Conservation (phyloP, 1,140 invertebrate species). For the Drosophila parabipectinata region DNA sequence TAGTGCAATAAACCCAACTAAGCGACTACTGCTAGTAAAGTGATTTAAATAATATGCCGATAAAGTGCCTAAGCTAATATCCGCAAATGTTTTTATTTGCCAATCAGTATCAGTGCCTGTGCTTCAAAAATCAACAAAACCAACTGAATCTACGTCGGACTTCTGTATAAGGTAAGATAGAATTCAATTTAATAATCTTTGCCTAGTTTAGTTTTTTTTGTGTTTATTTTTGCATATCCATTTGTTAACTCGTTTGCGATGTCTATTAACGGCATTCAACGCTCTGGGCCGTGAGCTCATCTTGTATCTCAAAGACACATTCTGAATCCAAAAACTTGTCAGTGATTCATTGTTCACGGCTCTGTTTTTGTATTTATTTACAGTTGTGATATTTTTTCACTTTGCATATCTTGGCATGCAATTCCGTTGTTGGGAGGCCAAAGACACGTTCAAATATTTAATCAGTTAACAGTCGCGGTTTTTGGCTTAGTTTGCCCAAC, state of each 20-base stretch:
- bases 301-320: conserved; percentile 33
- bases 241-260: conserved; percentile 57
- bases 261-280: conserved; percentile 60
- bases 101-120: conserved; percentile 43
- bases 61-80: not conserved
- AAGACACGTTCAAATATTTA: conserved; percentile 53
- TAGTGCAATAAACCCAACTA: conserved; percentile 19
- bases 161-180: conserved; percentile 34
- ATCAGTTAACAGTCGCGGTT: conserved; percentile 19
- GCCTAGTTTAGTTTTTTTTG: conserved; percentile 27
- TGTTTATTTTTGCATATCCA: conserved; percentile 36
- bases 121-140: conserved; percentile 37
- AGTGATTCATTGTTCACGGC: conserved; percentile 59
- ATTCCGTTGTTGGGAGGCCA: conserved; percentile 8
- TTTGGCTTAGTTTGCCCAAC: conserved; percentile 41
- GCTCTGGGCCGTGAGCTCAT: conserved; percentile 61
- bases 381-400: conserved; percentile 35
- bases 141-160: conserved; percentile 11
- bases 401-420: conserved; percentile 53
- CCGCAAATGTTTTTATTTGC: conserved; percentile 26
- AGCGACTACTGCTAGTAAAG: conserved; percentile 16
- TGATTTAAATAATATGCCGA: conserved; percentile 3
- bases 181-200: conserved; percentile 24
- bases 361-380: conserved; percentile 35
- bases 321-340: conserved; percentile 56